phyloP scores from a whole-genome alignment of 2,113 vertebrate species.

The Aplodontia rufa region DNA sequence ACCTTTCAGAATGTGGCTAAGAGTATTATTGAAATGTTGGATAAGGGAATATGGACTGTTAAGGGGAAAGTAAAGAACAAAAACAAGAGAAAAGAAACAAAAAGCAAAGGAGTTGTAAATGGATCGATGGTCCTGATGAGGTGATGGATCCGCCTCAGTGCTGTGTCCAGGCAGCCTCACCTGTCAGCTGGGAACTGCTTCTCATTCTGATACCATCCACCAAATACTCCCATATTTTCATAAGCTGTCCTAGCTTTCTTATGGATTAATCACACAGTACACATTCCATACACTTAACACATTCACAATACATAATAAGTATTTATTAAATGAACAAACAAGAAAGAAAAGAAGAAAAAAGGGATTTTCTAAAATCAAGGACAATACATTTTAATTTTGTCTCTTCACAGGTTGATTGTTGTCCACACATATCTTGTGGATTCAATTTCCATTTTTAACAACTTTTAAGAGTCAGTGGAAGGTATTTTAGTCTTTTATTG shows the following conservation, averaged over 20 bases:
- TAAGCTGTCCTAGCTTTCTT: neutral
- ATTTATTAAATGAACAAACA: neutral
- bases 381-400: neutral
- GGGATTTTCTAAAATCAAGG: neutral
- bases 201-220: neutral
- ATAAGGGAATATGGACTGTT: neutral
- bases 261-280: neutral
- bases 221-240: neutral
- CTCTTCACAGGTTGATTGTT: neutral
- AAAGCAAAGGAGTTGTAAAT: neutral
- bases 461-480: constrained; percentile 30
- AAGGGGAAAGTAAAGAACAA: neutral
- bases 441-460: constrained; percentile 39
- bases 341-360: neutral
- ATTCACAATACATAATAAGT: neutral
- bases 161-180: neutral
- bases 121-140: neutral
- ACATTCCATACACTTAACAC: neutral
- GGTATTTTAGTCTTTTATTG: constrained; percentile 44
- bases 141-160: neutral
- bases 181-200: neutral
- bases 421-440: neutral
- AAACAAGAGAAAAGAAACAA: neutral
- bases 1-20: neutral
- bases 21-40: neutral